Conservation (phyloP, 1,140 invertebrate genomes). For the Calosoma granatense region DNA sequence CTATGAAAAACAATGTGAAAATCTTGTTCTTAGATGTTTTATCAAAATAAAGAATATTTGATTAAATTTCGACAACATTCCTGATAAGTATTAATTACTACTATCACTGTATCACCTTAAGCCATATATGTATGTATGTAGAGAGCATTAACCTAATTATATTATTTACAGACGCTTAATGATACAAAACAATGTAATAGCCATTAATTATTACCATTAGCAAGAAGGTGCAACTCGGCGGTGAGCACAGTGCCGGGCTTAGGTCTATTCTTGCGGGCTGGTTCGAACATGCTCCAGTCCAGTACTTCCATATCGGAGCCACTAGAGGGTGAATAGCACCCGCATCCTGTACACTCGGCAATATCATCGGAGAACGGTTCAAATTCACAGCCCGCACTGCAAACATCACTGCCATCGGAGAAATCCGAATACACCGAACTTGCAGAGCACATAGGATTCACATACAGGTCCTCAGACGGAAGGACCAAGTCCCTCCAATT, state of each 20-base stretch:
- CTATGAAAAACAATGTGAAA: too few species aligned
- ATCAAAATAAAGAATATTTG: too few species aligned
- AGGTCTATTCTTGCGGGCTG: conserved; percentile 13
- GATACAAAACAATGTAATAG: too few species aligned
- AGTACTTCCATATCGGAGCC: conserved; percentile 42
- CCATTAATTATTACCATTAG: neutral
- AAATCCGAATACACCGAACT: conserved; percentile 1
- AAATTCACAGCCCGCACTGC: conserved; percentile 5
- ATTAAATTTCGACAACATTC: too few species aligned
- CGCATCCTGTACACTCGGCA: neutral
- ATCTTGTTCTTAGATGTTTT: too few species aligned
- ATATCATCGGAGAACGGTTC: conserved; percentile 2
- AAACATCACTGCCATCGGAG: neutral
- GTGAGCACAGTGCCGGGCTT: neutral
- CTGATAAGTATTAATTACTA: too few species aligned
- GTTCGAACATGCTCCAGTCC: conserved; percentile 44
- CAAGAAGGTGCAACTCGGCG: neutral
- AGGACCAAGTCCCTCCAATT: neutral
- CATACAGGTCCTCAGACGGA: neutral
- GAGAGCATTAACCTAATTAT: too few species aligned
- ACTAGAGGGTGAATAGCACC: neutral
- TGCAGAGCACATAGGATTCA: neutral
- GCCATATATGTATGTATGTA: too few species aligned
- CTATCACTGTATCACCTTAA: too few species aligned
- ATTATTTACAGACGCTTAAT: too few species aligned